These are phyloP conservation scores for Amphiura filiformis DNA, from an alignment of 35 echinoderm and acorn worm species.

Conservation along the genomic window DNA sequence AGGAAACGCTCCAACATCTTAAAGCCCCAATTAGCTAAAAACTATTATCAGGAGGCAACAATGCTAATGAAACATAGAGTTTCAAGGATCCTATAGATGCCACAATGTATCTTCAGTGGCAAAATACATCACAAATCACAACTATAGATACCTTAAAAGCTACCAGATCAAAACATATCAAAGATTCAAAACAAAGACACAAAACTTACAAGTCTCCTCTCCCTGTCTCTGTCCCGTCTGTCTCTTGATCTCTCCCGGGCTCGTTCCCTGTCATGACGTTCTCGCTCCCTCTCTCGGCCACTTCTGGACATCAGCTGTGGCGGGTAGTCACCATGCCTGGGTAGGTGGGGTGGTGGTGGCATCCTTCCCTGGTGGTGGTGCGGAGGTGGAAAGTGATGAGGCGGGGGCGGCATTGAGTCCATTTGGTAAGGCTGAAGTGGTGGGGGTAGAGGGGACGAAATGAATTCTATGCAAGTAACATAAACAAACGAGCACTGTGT, in stretches of 20 bases:
- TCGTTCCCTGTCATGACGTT: neutral
- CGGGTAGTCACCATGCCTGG: neutral
- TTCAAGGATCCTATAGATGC: too few relatives aligned
- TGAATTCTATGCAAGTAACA: neutral
- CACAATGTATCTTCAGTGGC: too few relatives aligned
- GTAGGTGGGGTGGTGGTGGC: neutral
- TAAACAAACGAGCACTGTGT: neutral
- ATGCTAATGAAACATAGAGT: too few relatives aligned
- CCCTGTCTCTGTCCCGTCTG: constrained; percentile 3
- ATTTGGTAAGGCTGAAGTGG: constrained; percentile 8
- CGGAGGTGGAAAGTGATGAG: neutral
- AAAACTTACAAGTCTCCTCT: constrained; percentile 1
- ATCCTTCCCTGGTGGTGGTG: neutral
- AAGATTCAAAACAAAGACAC: too few relatives aligned
- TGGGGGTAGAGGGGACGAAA: neutral
- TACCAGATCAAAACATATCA: too few relatives aligned
- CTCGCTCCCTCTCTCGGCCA: neutral
- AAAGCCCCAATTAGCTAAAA: too few relatives aligned
- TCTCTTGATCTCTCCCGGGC: neutral
- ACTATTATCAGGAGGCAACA: too few relatives aligned
- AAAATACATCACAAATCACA: too few relatives aligned
- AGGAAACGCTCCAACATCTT: too few relatives aligned
- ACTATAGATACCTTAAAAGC: too few relatives aligned
- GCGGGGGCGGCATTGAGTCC: neutral
- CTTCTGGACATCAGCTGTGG: constrained; percentile 1